Evolutionary conservation across 2,888 invertebrate genomes (phyloP).

Genomic region (Drosophila algonquin): DNA sequence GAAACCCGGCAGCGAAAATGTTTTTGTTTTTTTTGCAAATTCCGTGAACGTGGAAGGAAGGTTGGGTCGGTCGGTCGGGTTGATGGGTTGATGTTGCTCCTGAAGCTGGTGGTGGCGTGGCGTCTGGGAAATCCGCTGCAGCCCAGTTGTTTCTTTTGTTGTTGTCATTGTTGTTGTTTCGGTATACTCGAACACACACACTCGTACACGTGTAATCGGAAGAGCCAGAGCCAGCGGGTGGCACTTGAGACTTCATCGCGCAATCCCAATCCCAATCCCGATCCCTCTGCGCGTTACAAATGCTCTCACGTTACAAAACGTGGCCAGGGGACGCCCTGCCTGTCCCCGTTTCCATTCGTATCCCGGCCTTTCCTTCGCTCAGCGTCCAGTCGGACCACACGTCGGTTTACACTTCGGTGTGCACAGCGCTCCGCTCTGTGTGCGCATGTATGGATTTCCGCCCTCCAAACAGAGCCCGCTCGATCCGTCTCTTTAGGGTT

Average conservation of each 20-base stretch:
- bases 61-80: not conserved
- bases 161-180: slow-evolving; percentile 31
- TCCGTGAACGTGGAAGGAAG: slow-evolving; percentile 28
- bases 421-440: slow-evolving; percentile 37
- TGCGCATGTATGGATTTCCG: slow-evolving; percentile 49
- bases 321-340: slow-evolving; percentile 35
- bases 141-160: slow-evolving; percentile 23
- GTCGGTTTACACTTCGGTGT: slow-evolving; percentile 74
- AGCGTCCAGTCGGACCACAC: slow-evolving; percentile 59
- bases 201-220: slow-evolving; percentile 70
- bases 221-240: slow-evolving; percentile 73
- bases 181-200: slow-evolving; percentile 13
- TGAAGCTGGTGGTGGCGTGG: slow-evolving; percentile 64
- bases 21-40: slow-evolving; percentile 4
- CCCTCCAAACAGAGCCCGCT: slow-evolving; percentile 57
- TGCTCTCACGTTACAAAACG: slow-evolving; percentile 76
- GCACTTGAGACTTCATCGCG: slow-evolving; percentile 62
- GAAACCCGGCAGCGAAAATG: slow-evolving; percentile 48
- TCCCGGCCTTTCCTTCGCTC: slow-evolving; percentile 7
- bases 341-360: not conserved
- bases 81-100: slow-evolving; percentile 12
- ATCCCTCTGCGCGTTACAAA: slow-evolving; percentile 65
- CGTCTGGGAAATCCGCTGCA: slow-evolving; percentile 73
- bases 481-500: slow-evolving; percentile 42
- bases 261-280: slow-evolving; percentile 52